phyloP scores from a whole-genome alignment of 1,140 invertebrate genomes.

The Brachionus asplanchnoidis region DNA sequence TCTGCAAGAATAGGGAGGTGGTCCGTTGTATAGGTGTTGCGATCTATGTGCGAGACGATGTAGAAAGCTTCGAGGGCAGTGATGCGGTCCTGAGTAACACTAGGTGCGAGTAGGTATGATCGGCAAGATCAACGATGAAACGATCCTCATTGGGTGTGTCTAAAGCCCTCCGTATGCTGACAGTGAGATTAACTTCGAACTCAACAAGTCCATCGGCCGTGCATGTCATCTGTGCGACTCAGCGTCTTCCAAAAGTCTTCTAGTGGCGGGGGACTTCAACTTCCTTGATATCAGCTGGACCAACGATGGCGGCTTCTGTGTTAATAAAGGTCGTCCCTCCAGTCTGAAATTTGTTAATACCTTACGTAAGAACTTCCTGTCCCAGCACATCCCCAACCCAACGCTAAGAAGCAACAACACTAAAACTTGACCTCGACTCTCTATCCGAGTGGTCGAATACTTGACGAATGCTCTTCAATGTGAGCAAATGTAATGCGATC shows the following conservation, averaged over 20 bases:
- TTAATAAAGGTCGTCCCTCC: neutral
- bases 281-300: neutral
- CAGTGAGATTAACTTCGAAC: neutral
- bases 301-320: neutral
- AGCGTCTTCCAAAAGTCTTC: neutral
- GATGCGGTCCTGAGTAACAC: neutral
- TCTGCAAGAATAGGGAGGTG: neutral
- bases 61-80: neutral
- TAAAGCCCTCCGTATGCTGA: neutral
- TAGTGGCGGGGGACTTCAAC: neutral
- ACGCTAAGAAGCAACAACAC: too few species aligned
- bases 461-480: too few species aligned
- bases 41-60: neutral
- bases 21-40: neutral
- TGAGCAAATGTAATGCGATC: too few species aligned
- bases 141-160: too few species aligned
- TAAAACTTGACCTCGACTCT: too few species aligned
- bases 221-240: neutral
- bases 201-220: neutral
- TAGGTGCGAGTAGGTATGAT: neutral
- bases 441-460: too few species aligned
- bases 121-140: neutral
- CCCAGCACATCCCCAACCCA: too few species aligned
- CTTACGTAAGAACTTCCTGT: neutral
- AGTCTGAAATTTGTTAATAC: neutral